Evolutionary conservation across 2,797 vertebrate genomes (phyloP).

Genomic region (Ispidina lecontei): DNA sequence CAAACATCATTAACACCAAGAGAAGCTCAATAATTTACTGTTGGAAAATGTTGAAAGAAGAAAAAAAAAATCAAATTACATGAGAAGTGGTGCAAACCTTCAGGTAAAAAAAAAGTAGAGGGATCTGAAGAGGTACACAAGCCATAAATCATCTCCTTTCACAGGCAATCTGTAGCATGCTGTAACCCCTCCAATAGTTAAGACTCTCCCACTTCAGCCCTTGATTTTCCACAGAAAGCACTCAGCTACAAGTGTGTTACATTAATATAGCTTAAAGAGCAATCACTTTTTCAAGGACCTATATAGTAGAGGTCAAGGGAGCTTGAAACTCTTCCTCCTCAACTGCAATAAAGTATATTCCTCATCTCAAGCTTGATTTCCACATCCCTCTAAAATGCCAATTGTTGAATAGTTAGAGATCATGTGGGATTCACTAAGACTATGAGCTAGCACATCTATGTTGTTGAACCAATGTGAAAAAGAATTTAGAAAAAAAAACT

Average conservation of each 20-base stretch:
- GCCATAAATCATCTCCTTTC: neutral
- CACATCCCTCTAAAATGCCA: neutral
- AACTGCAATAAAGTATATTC: neutral
- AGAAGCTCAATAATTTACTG: neutral
- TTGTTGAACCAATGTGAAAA: neutral
- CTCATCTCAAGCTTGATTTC: neutral
- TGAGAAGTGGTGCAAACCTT: neutral
- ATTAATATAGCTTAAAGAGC: neutral
- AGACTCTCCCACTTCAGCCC: neutral
- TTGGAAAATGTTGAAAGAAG: neutral
- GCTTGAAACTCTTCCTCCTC: neutral
- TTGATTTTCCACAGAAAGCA: neutral
- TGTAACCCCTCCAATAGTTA: neutral
- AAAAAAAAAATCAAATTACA: neutral
- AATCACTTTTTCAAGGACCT: neutral
- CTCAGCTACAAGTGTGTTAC: neutral
- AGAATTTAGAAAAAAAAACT: neutral
- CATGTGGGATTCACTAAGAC: neutral
- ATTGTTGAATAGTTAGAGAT: neutral
- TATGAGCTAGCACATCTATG: neutral
- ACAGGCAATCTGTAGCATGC: neutral
- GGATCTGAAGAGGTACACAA: neutral
- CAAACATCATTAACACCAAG: neutral
- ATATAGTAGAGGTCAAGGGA: neutral
- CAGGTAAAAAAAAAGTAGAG: neutral